These are phyloP conservation scores for Ammodramus savannarum DNA, from an alignment of 2,113 vertebrate genomes.

Conservation along the genomic window DNA sequence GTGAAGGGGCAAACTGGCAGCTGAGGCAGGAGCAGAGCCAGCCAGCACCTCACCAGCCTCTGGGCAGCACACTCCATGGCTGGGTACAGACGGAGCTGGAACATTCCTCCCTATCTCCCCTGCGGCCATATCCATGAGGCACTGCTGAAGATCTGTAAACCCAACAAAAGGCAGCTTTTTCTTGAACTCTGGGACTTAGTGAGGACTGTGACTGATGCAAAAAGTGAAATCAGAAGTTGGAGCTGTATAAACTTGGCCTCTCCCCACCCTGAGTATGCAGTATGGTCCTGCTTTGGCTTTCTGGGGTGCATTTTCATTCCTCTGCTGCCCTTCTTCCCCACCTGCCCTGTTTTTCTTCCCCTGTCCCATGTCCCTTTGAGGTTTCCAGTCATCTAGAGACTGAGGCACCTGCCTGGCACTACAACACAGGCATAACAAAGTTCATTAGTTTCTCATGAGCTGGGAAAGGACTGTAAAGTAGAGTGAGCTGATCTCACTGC, in stretches of 20 bases:
- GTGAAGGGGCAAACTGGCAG: fast-evolving
- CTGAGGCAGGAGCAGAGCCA: not conserved
- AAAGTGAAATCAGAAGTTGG: not conserved
- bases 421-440: fast-evolving
- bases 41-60: too few relatives aligned
- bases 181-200: not conserved
- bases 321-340: not conserved
- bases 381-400: not conserved
- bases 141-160: too few relatives aligned
- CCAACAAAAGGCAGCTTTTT: not conserved
- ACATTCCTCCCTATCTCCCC: fast-evolving
- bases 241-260: not conserved
- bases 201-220: not conserved
- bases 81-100: fast-evolving
- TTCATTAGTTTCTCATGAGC: not conserved
- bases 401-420: not conserved
- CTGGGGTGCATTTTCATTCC: not conserved
- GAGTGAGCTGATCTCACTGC: not conserved
- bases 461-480: not conserved
- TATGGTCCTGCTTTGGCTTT: fast-evolving
- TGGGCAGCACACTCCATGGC: fast-evolving
- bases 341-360: not conserved
- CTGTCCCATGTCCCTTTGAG: too few relatives aligned
- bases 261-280: fast-evolving
- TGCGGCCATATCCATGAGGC: not conserved